phyloP scores from a whole-genome alignment of 2,797 vertebrate genomes.

The Hydrolagus colliei region DNA sequence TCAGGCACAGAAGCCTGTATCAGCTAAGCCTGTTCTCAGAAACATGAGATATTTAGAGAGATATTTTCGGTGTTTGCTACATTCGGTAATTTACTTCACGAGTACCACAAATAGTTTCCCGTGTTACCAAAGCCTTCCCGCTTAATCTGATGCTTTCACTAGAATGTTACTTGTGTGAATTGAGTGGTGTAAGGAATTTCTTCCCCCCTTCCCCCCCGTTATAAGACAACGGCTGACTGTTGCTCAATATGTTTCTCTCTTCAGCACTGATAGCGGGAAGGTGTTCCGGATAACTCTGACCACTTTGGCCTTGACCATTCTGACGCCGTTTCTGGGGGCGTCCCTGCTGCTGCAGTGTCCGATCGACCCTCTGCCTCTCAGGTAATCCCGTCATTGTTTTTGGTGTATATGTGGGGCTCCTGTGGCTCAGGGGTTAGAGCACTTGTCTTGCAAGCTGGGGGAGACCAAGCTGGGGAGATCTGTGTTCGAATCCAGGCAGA shows the following conservation, averaged over 20 bases:
- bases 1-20: not conserved
- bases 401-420: no score
- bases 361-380: slow-evolving; percentile 78
- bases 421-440: no score
- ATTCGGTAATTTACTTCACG: not conserved
- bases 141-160: not conserved
- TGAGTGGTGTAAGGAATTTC: not conserved
- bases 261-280: slow-evolving; percentile 81
- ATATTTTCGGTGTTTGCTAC: not conserved
- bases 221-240: not conserved
- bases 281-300: slow-evolving; percentile 81
- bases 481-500: no score
- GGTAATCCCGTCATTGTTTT: slow-evolving; percentile 51
- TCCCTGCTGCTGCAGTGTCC: slow-evolving; percentile 78
- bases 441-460: no score
- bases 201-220: not conserved
- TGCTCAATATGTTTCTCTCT: slow-evolving; percentile 17
- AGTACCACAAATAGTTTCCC: not conserved
- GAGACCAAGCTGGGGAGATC: no score
- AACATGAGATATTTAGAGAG: not conserved
- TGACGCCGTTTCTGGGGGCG: slow-evolving; percentile 70
- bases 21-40: no score
- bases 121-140: not conserved
- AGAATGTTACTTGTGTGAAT: not conserved
- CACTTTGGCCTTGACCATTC: slow-evolving; percentile 62